phyloP scores from a whole-genome alignment of 2,888 invertebrate species.

The Ethmia dodecea region DNA sequence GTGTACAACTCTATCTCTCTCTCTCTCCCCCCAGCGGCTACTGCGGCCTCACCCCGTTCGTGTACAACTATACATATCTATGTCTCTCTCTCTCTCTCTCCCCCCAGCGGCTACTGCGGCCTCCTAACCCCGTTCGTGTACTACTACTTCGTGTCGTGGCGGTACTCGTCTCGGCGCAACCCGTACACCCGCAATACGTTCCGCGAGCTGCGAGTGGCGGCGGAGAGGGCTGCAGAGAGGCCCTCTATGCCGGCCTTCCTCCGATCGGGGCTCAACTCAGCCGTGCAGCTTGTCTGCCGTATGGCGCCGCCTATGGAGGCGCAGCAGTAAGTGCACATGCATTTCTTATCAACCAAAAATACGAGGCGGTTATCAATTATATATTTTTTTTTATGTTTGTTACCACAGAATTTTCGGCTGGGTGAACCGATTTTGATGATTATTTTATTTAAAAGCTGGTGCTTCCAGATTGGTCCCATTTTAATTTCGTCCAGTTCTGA shows the following conservation, averaged over 20 bases:
- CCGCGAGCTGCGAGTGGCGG: constrained; percentile 86
- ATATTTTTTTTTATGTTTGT: neutral
- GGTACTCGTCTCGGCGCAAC: constrained; percentile 96
- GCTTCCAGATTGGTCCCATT: too few species aligned
- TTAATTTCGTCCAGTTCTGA: too few species aligned
- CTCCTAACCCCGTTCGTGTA: constrained; percentile 96
- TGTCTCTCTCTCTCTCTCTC: neutral
- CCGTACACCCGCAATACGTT: constrained; percentile 97
- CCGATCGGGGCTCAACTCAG: constrained; percentile 74
- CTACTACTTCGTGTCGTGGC: constrained; percentile 94
- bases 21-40: too few species aligned
- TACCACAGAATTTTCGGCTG: constrained; percentile 3
- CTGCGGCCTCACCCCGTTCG: too few species aligned
- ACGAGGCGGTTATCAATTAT: neutral
- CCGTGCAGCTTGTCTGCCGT: constrained; percentile 84
- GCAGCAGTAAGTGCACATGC: constrained; percentile 8
- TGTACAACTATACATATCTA: too few species aligned
- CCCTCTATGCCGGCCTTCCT: constrained; percentile 84
- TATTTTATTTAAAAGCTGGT: too few species aligned
- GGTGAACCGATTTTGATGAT: too few species aligned
- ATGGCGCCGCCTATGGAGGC: constrained; percentile 80
- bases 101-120: constrained; percentile 89
- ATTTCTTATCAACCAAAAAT: neutral
- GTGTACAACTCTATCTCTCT: constrained; percentile 99
- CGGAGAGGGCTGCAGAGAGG: constrained; percentile 82